These are phyloP conservation scores for Lophochroa leadbeateri DNA, from an alignment of 2,113 vertebrate species.

Conservation along the genomic window DNA sequence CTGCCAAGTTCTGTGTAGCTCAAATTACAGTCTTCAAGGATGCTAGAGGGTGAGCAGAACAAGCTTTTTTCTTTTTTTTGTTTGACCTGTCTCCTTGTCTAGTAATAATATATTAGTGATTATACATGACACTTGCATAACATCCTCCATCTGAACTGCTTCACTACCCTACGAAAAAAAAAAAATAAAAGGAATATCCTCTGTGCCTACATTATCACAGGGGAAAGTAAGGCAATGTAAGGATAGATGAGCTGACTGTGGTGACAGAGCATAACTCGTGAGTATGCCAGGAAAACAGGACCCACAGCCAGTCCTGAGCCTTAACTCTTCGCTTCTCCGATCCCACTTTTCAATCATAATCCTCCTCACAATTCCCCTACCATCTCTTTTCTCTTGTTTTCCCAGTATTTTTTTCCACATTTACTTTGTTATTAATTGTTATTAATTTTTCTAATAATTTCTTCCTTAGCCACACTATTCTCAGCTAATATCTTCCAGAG, in stretches of 20 bases:
- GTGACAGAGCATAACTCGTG: not conserved
- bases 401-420: not conserved
- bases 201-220: not conserved
- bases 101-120: slow-evolving; percentile 16
- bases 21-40: slow-evolving; percentile 18
- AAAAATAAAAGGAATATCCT: not conserved
- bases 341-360: not conserved
- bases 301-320: not conserved
- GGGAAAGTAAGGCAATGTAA: not conserved
- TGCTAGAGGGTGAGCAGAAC: not conserved
- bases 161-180: not conserved
- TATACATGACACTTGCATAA: slow-evolving; percentile 28
- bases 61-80: rapidly evolving
- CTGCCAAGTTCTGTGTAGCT: not conserved
- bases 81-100: slow-evolving; percentile 14
- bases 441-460: not conserved
- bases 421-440: not conserved
- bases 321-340: not conserved
- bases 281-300: not conserved
- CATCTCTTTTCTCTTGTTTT: not conserved
- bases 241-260: not conserved
- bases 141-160: slow-evolving; percentile 19
- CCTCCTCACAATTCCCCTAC: not conserved
- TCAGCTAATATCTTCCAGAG: not conserved
- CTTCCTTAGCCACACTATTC: not conserved